phyloP scores from a whole-genome alignment of 2,888 invertebrate species.

The Stenichneumon culpator region DNA sequence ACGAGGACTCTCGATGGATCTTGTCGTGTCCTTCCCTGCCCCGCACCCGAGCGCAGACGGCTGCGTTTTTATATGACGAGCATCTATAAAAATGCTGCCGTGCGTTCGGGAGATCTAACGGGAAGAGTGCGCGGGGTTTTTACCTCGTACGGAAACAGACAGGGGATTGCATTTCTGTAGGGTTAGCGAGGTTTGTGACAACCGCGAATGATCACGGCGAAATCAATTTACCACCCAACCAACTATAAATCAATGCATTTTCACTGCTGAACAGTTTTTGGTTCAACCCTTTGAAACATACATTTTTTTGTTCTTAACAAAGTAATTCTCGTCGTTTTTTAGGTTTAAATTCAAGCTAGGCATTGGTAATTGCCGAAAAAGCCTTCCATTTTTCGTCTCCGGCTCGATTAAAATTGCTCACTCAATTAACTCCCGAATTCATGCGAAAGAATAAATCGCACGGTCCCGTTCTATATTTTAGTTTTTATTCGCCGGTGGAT shows the following conservation, averaged over 20 bases:
- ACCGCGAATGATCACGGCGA: neutral
- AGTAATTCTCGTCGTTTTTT: neutral
- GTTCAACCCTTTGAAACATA: too few species aligned
- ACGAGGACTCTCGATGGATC: constrained; percentile 45
- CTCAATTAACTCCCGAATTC: neutral
- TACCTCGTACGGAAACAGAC: constrained; percentile 11
- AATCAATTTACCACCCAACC: neutral
- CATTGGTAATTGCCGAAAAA: neutral
- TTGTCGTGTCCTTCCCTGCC: constrained; percentile 33
- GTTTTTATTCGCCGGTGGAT: constrained; percentile 25
- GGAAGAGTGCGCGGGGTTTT: neutral
- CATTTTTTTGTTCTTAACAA: too few species aligned
- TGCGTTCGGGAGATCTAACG: constrained; percentile 11
- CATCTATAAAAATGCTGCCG: neutral
- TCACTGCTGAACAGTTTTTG: too few species aligned
- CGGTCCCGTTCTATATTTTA: constrained; percentile 12
- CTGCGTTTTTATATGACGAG: constrained; percentile 7
- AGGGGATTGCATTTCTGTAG: neutral
- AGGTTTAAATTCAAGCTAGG: neutral
- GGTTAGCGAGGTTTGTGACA: neutral
- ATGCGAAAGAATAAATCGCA: neutral
- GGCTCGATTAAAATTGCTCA: neutral
- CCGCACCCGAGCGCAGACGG: constrained; percentile 8
- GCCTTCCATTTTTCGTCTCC: neutral
- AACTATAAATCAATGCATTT: too few species aligned